These are phyloP conservation scores for Lapara coniferarum DNA, from an alignment of 2,888 invertebrate genomes.

Conservation along the genomic window DNA sequence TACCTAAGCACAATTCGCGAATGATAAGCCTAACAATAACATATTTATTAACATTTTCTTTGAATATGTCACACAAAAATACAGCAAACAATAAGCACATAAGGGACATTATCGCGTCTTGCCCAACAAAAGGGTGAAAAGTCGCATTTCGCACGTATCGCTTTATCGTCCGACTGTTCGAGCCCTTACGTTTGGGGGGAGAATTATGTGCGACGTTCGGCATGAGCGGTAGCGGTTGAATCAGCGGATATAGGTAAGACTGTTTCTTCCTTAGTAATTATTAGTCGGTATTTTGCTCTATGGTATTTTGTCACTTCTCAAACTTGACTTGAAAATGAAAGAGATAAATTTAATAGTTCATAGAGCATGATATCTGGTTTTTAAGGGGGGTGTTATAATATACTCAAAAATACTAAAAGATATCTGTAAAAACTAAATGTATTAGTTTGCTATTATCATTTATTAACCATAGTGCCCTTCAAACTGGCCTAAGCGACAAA, in stretches of 20 bases:
- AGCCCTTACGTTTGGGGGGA: constrained; percentile 76
- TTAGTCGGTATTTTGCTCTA: too few relatives aligned
- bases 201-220: constrained; percentile 52
- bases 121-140: constrained; percentile 81
- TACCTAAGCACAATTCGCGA: too few relatives aligned
- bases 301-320: too few relatives aligned
- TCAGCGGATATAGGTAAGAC: not conserved
- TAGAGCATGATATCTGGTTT: too few relatives aligned
- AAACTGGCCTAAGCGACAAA: too few relatives aligned
- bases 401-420: too few relatives aligned
- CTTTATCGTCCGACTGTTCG: constrained; percentile 71
- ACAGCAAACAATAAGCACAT: constrained; percentile 71
- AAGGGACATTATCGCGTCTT: constrained; percentile 74
- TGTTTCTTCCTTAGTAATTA: not conserved
- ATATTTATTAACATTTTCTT: constrained; percentile 41
- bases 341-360: too few relatives aligned
- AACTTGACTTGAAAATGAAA: too few relatives aligned
- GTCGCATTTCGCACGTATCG: constrained; percentile 79
- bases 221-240: constrained; percentile 39
- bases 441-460: too few relatives aligned
- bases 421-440: too few relatives aligned
- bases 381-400: too few relatives aligned
- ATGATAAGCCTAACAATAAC: constrained; percentile 15
- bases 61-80: constrained; percentile 70
- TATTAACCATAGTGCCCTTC: too few relatives aligned